Percentiles rank a stretch among this genome's conserved stretches.
Evolutionary conservation across 2,888 invertebrate species (phyloP).

Genomic region (Eupeodes luniger): DNA sequence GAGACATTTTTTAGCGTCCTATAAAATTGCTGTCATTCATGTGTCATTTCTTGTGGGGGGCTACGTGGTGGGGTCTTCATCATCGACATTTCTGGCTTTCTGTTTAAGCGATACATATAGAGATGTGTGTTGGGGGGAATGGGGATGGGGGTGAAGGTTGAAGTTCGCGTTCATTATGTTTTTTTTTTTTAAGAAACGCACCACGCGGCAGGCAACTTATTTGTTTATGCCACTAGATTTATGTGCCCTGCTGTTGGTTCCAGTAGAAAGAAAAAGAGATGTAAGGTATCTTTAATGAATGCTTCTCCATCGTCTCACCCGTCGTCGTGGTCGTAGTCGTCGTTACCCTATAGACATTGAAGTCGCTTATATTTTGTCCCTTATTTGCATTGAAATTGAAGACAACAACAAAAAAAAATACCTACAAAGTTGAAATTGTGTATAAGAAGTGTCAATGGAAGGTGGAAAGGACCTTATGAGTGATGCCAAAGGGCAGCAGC

Average conservation of each 20-base stretch:
- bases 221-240: constrained; percentile 46
- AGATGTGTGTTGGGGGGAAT: too few relatives aligned
- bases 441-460: constrained; percentile 15
- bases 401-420: constrained; percentile 12
- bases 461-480: constrained; percentile 28
- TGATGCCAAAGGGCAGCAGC: constrained; percentile 13
- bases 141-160: neutral
- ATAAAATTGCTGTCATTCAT: constrained; percentile 60
- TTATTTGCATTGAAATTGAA: constrained; percentile 71
- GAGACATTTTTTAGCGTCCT: constrained; percentile 11
- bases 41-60: constrained; percentile 39
- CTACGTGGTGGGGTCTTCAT: neutral
- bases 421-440: constrained; percentile 14
- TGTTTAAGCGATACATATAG: neutral
- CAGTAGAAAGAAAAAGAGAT: constrained; percentile 24
- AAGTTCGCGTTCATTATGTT: constrained; percentile 43
- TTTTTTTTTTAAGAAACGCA: neutral
- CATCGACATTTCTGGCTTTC: neutral
- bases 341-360: neutral
- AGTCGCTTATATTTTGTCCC: constrained; percentile 8
- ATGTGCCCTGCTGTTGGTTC: neutral
- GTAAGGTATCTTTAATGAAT: constrained; percentile 58
- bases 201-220: constrained; percentile 35
- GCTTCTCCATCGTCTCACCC: neutral
- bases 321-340: too few relatives aligned